Evolutionary conservation across 2,113 vertebrate species (phyloP), one percentile per base, ranked within the genome.

Genomic region (Cochlearius cochlearius): DNA sequence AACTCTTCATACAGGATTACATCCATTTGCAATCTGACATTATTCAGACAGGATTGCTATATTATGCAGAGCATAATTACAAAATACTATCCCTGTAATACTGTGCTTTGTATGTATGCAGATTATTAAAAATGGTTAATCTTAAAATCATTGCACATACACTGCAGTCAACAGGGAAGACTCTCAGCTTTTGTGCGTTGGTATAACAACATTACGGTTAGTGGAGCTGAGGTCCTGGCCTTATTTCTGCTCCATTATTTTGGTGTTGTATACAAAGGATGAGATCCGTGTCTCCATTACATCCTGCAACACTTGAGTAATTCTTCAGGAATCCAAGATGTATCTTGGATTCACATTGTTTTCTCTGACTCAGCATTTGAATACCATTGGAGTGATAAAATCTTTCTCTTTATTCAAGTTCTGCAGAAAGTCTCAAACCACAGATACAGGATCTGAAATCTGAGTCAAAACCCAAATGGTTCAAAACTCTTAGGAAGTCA

Each of bases 71-170:
- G 45, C 56, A 77, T 96, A 97, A 97, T 97, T 97, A 97, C 93
- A 81, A 96, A 97, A 97, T 94, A 79, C 6, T 36, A 78, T 90
- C 85, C 88, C 30, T 93, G 45, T 93, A 97, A 96, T 92, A 90
- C 81, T 85, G 73, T 43, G 64, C 88, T 96, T 97, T 97, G 76
- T 94, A 86, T 95, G 55, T 97, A 96, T 94, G 79, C 62, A 98
- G 97, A 96, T 97, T 97, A 93, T 95, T 97, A 97, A 95, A 98
- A 97, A 96, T 97, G 82, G 52, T 94, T 96, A 93, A 92, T 98
- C 96, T 98, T 97, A 97, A 97, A 98, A 97, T 97, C 97, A 94
- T 88, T 95, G 81, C 90, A 93, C 90, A 95, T 95, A 87, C 81
- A 90, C 75, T 87, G 86, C 94, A 76, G 32, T 96, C 94, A 96